Base-by-base conservation (phyloP, 2,888 invertebrate genomes). In the Archaeoteleia sp. region DNA sequence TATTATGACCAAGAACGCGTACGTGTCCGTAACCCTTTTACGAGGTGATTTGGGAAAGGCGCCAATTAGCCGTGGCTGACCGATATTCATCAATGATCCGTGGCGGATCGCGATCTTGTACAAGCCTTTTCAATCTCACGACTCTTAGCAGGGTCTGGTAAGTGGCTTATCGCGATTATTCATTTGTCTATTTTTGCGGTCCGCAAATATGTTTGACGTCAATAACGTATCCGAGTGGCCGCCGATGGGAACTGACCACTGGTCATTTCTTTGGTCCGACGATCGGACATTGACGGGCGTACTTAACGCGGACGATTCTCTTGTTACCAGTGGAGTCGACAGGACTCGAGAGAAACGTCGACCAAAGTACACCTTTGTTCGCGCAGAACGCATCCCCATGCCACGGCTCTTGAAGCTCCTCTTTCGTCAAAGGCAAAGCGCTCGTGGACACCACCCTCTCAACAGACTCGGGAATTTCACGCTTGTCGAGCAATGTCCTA, bases 241-340 rank as follows among this genome's bases (percentile, higher is more conserved):
- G 42, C 29, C 51, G 45, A 62, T 66, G 54, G 62, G 57, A 70
- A 76, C 73, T 83, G 82, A 79, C 83, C 84, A 75, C 30, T 79
- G 83, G 82, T 82, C 83, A 82, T 75, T 79, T 78, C 76, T 77
- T 67, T 69, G 34, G 43, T 27, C n/a, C n/a, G n/a, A n/a, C n/a
- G 43, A 46, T 43, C 49, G 25, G 60, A 66, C 63, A 60, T 54
- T 70, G 70, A 70, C 61, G 60, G 61, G 67, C 67, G 53, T 65
- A 61, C 67, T 71, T 65, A 67, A 65, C 63, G 61, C 37, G 54
- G 30, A 54, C 27, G 40, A 42, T 43, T 51, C 67, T 60, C 67
- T 67, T 58, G 62, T 61, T 61, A 61, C 55, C 25, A 37, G 48
- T 30, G 48, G 7, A 48, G 37, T 37, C 43, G 51, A 65, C 46